Conservation (phyloP, 2,797 vertebrate species). For the Tapirus indicus region DNA sequence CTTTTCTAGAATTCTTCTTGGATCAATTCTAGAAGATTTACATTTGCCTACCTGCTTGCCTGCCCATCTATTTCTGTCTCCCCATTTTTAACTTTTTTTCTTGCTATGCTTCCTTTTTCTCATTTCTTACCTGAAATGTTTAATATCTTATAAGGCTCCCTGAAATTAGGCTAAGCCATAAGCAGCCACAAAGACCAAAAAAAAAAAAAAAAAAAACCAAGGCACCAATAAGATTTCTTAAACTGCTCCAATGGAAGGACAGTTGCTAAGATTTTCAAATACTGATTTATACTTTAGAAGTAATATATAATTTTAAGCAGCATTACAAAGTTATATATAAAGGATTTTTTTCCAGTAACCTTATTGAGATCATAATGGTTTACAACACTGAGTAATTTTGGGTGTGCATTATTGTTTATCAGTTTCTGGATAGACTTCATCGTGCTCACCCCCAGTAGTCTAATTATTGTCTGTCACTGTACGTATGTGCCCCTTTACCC, state of each 20-base stretch:
- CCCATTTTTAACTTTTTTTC: constrained; percentile 6
- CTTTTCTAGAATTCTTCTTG: not conserved
- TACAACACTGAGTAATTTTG: too few species aligned
- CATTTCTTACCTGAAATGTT: constrained; percentile 25
- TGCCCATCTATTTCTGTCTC: not conserved
- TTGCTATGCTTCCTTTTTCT: not conserved
- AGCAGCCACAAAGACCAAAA: not conserved
- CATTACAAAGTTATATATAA: not conserved
- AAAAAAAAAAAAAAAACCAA: not conserved
- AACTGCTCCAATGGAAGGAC: not conserved
- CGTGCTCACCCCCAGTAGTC: too few species aligned
- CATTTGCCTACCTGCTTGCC: not conserved
- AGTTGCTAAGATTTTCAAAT: not conserved
- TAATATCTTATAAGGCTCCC: not conserved
- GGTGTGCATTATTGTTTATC: too few species aligned
- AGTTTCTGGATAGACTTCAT: too few species aligned
- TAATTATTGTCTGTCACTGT: too few species aligned
- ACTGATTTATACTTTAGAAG: not conserved
- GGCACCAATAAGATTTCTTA: not conserved
- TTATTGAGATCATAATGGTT: too few species aligned
- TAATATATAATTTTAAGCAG: not conserved
- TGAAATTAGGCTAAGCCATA: not conserved
- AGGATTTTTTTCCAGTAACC: not conserved
- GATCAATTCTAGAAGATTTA: constrained; percentile 15
- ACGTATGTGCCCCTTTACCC: too few species aligned